Evolutionary conservation across 2,113 vertebrate species (phyloP).

Genomic region (Corythoichthys intestinalis): DNA sequence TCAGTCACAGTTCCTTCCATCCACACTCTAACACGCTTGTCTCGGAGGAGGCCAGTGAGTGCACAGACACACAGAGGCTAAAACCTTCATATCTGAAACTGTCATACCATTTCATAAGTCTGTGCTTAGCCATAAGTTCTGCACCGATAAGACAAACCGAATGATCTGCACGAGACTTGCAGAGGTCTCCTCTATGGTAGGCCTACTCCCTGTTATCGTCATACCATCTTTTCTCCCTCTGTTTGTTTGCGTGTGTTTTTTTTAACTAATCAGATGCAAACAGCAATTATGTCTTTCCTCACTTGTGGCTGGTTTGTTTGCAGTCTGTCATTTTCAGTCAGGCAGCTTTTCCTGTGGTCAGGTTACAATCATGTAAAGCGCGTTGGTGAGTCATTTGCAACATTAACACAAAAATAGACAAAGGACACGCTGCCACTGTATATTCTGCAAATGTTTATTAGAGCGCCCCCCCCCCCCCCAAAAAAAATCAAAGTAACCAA

Average conservation of each 20-base stretch:
- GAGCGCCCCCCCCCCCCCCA: background rate
- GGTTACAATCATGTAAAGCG: conserved; percentile 38
- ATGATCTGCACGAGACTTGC: conserved; percentile 34
- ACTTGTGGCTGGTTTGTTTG: conserved; percentile 38
- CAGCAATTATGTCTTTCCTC: conserved; percentile 25
- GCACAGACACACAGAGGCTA: conserved; percentile 43
- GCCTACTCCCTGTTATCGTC: conserved; percentile 6
- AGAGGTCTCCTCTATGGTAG: conserved; percentile 27
- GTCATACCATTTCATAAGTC: conserved; percentile 61
- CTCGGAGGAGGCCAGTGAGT: conserved; percentile 42
- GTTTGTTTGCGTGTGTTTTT: conserved; percentile 16
- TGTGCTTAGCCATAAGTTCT: conserved; percentile 45
- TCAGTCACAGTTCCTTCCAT: conserved; percentile 43
- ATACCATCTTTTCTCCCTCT: conserved; percentile 23
- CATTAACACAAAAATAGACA: conserved; percentile 22
- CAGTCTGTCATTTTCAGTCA: conserved; percentile 38
- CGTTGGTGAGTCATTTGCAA: conserved; percentile 17
- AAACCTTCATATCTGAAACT: conserved; percentile 53
- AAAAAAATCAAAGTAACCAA: background rate
- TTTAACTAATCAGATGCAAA: conserved; percentile 50
- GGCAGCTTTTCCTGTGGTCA: conserved; percentile 42
- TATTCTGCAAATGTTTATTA: background rate
- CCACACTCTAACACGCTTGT: conserved; percentile 25
- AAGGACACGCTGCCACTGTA: background rate
- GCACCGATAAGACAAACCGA: conserved; percentile 53